These are phyloP conservation scores for Leucoraja ocellata DNA, from an alignment of 2,797 vertebrate species.

Conservation along the genomic window DNA sequence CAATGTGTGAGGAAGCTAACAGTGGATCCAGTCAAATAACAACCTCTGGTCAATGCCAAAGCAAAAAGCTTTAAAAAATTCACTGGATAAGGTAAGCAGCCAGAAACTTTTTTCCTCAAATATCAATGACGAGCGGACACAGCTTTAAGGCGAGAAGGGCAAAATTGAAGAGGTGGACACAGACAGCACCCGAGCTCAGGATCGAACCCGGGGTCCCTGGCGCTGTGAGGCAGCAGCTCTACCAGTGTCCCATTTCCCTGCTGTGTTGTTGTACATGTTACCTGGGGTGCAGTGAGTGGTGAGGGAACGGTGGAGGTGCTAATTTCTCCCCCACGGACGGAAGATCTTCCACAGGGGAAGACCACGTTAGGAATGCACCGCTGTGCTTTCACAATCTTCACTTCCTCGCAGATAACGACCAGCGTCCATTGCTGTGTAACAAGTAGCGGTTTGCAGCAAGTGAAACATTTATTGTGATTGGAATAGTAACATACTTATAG, in stretches of 20 bases:
- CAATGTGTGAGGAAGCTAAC: not conserved
- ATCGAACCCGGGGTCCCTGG: no score
- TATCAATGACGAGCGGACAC: no score
- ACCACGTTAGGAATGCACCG: not conserved
- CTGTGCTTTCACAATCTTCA: slow-evolving; percentile 21
- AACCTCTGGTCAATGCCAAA: not conserved
- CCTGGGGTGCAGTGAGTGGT: not conserved
- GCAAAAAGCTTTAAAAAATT: no score
- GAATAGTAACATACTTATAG: slow-evolving; percentile 11
- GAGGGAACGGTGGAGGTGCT: not conserved
- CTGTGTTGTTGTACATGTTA: not conserved
- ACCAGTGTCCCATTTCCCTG: no score
- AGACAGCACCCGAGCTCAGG: no score
- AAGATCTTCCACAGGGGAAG: not conserved
- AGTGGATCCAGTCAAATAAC: not conserved
- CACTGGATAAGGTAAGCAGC: no score
- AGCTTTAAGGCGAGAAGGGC: no score
- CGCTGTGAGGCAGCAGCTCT: no score
- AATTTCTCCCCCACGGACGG: not conserved
- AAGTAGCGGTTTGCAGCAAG: slow-evolving; percentile 4
- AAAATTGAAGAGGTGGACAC: no score
- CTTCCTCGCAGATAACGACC: slow-evolving; percentile 13
- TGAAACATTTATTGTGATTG: not conserved
- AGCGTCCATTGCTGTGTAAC: not conserved
- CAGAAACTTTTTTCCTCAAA: no score